Base-by-base conservation (phyloP, 2,888 invertebrate genomes). In the Apamea anceps region DNA sequence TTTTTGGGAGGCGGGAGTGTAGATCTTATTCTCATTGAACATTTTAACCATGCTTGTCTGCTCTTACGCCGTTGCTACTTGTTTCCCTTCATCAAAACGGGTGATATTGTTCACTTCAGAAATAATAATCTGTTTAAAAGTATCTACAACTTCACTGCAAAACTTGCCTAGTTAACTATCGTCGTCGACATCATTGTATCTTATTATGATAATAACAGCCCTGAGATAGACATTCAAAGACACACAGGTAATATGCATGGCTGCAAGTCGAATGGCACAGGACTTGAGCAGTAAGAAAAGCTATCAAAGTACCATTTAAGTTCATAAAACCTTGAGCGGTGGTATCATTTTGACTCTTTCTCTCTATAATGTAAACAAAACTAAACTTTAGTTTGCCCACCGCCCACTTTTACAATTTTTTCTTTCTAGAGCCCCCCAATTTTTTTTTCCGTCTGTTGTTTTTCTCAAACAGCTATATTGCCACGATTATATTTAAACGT, bases 21-120 rank as follows among this genome's bases (percentile, higher is more conserved):
- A 28, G 28, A 51, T 15, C 57, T 68, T 57, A 77, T 51, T 75
- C 77, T 65, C 68, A 70, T 62, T 10, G 80, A 48, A 63, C 85
- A 80, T 72, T 86, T 83, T 71, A 79, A 62, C 8, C 85, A 83
- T 1, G 75, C 85, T 60, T 85, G 79, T 63, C 72, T 79, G 48
- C 51, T 67, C 42, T 32, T 70, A 21, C 75, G 63, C 18, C 74
- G 57, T 63, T 45, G 3, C n/a, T 54, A 48, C 70, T 73, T 70
- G 3, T 51, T 54, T 75, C 65, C 68, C 77, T 77, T 81, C 28
- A 62, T 18, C 70, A 79, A 25, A 54, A 32, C n/a, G 45, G 6
- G 13, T 25, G 0, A 8, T 48, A 48, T 32, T 32, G 21, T 62
- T 1, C 2, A 62, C 28, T 62, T 62, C 3, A 62, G 28, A 28